Evolutionary conservation across 2,888 invertebrate genomes (phyloP), one percentile per base, ranked within the genome.

Genomic region (Rotaria socialis): DNA sequence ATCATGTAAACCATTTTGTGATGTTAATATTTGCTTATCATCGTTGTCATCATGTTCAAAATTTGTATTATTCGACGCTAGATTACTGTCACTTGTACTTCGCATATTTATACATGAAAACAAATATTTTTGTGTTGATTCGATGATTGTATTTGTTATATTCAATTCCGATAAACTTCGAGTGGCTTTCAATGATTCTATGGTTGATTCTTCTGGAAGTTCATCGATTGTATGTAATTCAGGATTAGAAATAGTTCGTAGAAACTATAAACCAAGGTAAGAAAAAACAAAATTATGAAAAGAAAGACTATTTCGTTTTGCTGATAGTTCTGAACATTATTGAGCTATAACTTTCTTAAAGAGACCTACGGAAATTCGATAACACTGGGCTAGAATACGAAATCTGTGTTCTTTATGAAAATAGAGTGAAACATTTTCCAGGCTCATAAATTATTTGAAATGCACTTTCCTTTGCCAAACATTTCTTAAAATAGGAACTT

Each of bases 241-340:
- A 47, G 80, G 80, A 47, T 43, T 47, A 14, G 80, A 80, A n/a
- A 80, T n/a, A 47, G 80, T 80, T 80, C 80, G 43, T 43, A 80
- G 80, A 47, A 80, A 47, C 80, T 80, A 80, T 2, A 80, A 35
- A 74, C 41, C 0, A 14, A 19, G 43, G 4, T 24, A 75, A 11
- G 14, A 22, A 22, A 10, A 55, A 5, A 55, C 2, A 52, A 52
- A 2, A 14, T 14, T 52, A 11, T 52, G 11, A 11, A 52, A 52
- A 52, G 11, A 11, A 47, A 11, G 47, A 5, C 11, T 47, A 10
- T 47, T 47, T 47, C 7, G 47, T 47, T 47, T 47, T 47, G 11
- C 11, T 5, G 47, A 47, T 47, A 47, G 47, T 10, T 47, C 47
- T 47, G 11, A 10, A 47, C 47, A 47, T 11, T 47, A 47, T 47